Conservation (phyloP, 2,888 invertebrate genomes). For the Calameuta filiformis region DNA sequence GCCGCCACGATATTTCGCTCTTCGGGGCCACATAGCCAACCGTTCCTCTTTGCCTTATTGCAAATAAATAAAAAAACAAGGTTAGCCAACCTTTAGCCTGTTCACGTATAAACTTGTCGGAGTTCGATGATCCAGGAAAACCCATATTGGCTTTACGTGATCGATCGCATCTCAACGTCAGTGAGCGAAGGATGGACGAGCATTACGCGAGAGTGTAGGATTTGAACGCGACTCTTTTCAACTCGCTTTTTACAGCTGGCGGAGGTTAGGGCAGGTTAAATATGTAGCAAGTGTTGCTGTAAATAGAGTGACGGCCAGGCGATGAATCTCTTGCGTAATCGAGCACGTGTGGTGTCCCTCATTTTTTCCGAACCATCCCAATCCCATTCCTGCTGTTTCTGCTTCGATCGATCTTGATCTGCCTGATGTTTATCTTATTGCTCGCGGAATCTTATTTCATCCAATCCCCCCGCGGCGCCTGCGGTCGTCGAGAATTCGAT, state of each 20-base stretch:
- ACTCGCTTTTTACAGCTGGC: slow-evolving; percentile 28
- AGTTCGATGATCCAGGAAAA: background rate
- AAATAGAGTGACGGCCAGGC: slow-evolving; percentile 63
- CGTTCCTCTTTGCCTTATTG: background rate
- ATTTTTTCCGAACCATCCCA: background rate
- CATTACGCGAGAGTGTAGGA: background rate
- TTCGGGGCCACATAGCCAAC: background rate
- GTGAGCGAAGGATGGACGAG: background rate
- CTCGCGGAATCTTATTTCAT: too few species aligned
- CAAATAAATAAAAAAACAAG: background rate
- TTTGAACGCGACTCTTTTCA: background rate
- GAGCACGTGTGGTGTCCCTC: slow-evolving; percentile 53
- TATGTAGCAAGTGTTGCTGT: slow-evolving; percentile 60
- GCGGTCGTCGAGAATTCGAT: background rate
- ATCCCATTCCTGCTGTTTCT: background rate
- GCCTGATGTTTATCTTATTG: background rate
- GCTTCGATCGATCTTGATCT: background rate
- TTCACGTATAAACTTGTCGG: background rate
- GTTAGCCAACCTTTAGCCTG: background rate
- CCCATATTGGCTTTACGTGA: background rate
- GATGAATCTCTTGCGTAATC: slow-evolving; percentile 56
- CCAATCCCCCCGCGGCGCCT: background rate
- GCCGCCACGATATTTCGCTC: background rate
- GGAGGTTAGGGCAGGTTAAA: slow-evolving; percentile 63
- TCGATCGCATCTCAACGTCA: background rate